Conservation (phyloP, 1,140 invertebrate genomes). For the Zaprionus gabonicus region DNA sequence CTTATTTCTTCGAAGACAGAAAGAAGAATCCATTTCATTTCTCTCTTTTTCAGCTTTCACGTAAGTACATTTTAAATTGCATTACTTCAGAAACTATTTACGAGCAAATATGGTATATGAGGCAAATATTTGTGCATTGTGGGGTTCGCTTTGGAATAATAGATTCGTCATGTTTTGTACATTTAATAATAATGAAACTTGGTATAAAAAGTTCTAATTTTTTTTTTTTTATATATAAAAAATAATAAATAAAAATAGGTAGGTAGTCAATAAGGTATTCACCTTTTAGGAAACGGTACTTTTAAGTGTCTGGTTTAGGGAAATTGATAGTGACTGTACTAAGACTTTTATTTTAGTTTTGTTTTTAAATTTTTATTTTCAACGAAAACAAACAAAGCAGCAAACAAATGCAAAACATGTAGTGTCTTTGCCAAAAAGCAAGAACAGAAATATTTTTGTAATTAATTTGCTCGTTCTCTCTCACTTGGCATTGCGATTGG, state of each 20-base stretch:
- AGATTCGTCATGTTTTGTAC: background rate
- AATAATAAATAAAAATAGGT: background rate
- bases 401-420: background rate
- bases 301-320: no score
- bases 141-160: background rate
- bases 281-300: no score
- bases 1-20: no score
- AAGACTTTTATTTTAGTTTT: no score
- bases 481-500: background rate
- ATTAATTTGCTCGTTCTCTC: background rate
- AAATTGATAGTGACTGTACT: no score
- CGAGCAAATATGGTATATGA: background rate
- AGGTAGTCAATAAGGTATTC: no score
- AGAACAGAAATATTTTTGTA: background rate
- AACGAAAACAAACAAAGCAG: background rate
- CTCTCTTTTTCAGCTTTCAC: conserved; percentile 56
- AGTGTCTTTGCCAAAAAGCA: background rate
- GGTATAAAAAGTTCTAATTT: no score
- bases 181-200: background rate
- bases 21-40: background rate
- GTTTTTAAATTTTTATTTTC: no score
- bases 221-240: background rate
- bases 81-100: conserved; percentile 41
- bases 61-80: conserved; percentile 63
- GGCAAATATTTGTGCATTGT: conserved; percentile 78